These are phyloP conservation scores for Babylonia areolata DNA, from an alignment of 1,140 invertebrate genomes.

Conservation along the genomic window DNA sequence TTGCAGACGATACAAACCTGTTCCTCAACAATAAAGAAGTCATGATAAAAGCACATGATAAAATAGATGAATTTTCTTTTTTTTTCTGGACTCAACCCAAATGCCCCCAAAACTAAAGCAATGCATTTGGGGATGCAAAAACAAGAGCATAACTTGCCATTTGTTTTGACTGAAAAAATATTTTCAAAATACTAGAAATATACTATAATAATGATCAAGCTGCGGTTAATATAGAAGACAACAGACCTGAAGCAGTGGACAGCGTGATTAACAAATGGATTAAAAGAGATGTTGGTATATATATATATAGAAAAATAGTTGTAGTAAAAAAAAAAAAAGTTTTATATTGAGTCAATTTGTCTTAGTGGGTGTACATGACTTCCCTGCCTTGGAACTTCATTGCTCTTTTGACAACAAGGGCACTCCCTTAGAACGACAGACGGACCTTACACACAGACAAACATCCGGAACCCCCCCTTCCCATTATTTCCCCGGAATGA, in stretches of 20 bases:
- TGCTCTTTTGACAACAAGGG: no score
- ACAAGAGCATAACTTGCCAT: not conserved
- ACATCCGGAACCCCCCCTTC: no score
- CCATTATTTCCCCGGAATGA: no score
- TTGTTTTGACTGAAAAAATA: not conserved
- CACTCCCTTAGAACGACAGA: no score
- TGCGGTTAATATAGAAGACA: not conserved
- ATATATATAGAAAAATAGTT: not conserved
- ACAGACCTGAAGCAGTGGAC: not conserved
- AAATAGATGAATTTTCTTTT: not conserved
- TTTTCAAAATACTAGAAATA: not conserved
- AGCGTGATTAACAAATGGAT: not conserved
- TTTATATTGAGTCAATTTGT: not conserved
- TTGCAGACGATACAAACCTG: not conserved
- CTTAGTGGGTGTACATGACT: no score
- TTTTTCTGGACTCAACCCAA: not conserved
- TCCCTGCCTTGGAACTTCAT: no score
- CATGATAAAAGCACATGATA: not conserved
- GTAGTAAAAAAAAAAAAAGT: not conserved
- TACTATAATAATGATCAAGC: not conserved
- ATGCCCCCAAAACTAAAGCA: not conserved
- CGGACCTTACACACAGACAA: no score
- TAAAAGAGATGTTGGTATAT: not conserved
- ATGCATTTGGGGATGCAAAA: not conserved
- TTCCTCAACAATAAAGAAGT: not conserved